Percentiles rank a stretch among this genome's conserved stretches.
Evolutionary conservation across 2,113 vertebrate species (phyloP).

Genomic region (Trochalopteron elliotii): DNA sequence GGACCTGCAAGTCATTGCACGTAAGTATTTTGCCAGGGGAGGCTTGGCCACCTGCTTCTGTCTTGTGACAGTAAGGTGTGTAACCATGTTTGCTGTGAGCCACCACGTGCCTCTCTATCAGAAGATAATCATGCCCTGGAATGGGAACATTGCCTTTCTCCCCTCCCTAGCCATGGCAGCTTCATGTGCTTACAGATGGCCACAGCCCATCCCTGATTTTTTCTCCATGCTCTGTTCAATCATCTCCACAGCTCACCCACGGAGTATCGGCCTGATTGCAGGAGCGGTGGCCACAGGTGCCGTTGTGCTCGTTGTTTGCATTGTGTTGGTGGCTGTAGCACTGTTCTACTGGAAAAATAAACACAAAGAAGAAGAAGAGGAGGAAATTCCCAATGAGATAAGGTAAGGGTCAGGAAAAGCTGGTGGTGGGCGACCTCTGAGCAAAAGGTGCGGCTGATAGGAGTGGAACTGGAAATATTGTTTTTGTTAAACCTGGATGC

Average conservation of each 20-base stretch:
- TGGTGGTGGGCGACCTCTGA: background rate
- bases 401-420: constrained; percentile 75
- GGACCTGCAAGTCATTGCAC: constrained; percentile 91
- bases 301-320: constrained; percentile 84
- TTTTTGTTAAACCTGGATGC: background rate
- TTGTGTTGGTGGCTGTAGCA: constrained; percentile 84
- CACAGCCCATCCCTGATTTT: background rate
- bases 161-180: background rate
- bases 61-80: constrained; percentile 2
- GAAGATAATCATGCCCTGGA: background rate
- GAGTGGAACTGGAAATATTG: background rate
- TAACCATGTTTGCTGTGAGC: background rate
- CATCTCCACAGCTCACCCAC: constrained; percentile 84
- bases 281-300: constrained; percentile 88
- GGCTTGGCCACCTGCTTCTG: background rate
- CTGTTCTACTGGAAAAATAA: constrained; percentile 97
- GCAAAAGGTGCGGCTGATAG: background rate
- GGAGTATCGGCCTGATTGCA: constrained; percentile 89
- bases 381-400: constrained; percentile 98
- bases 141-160: background rate
- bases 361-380: constrained; percentile 94
- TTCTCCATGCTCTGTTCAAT: constrained; percentile 41
- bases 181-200: background rate
- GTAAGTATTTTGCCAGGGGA: constrained; percentile 80
- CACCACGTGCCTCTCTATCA: background rate